These are phyloP conservation scores for Stramonita haemastoma DNA, from an alignment of 2,888 invertebrate species.

Conservation along the genomic window DNA sequence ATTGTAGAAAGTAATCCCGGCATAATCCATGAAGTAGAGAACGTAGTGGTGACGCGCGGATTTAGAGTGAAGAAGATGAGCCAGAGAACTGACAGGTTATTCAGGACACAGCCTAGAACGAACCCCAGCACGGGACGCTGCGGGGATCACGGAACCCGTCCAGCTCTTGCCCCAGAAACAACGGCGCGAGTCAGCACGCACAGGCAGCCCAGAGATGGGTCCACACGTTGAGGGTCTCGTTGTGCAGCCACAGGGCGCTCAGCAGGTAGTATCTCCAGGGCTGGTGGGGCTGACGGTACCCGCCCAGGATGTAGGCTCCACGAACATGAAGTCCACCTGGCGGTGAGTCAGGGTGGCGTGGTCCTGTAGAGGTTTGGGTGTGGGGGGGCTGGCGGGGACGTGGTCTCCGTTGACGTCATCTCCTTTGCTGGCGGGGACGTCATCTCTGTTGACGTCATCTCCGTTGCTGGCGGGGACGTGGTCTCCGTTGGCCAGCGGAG, in stretches of 20 bases:
- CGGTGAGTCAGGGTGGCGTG: slow-evolving; percentile 41
- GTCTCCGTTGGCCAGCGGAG: not conserved
- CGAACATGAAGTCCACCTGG: slow-evolving; percentile 54
- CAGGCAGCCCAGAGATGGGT: slow-evolving; percentile 60
- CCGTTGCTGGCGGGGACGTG: not conserved
- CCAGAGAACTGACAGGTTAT: slow-evolving; percentile 55
- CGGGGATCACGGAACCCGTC: slow-evolving; percentile 45
- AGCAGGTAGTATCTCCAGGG: slow-evolving; percentile 60
- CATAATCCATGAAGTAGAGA: slow-evolving; percentile 67
- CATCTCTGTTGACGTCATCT: not conserved
- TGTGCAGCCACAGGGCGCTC: slow-evolving; percentile 64
- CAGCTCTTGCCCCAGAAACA: slow-evolving; percentile 7
- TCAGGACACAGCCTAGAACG: slow-evolving; percentile 51
- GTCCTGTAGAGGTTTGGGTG: not conserved
- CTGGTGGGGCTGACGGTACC: slow-evolving; percentile 57
- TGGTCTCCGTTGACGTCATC: not conserved
- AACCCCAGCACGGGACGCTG: slow-evolving; percentile 55
- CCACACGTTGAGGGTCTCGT: slow-evolving; percentile 69
- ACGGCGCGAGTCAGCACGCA: slow-evolving; percentile 50
- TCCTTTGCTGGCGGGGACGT: not conserved
- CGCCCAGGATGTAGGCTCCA: slow-evolving; percentile 60
- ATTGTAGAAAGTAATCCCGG: slow-evolving; percentile 62
- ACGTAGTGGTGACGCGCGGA: slow-evolving; percentile 61
- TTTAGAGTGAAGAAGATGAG: slow-evolving; percentile 65
- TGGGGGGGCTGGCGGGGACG: not conserved